Base-by-base conservation (phyloP, 1,140 invertebrate species). In the Gyrodactylus bullatarudis region DNA sequence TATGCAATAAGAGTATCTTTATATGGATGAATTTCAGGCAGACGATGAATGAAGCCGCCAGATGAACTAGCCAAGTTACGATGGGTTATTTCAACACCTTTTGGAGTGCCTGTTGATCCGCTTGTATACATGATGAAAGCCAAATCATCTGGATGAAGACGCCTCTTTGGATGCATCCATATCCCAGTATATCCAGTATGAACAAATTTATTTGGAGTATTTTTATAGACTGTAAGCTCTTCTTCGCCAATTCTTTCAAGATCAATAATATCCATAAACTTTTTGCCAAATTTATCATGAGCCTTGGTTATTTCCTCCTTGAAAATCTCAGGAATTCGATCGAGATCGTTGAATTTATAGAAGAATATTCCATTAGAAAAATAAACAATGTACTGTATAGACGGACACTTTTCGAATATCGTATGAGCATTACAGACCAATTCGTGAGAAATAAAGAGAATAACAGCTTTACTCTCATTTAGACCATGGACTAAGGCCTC, bases 401-500 rank as follows among this genome's bases (percentile, higher is more conserved):
- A 54, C 8, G 34, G 34, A 54, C 34, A 54, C 8, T 54, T 54
- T 54, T 54, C 34, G n/a, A 54, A n/a, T 8, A 54, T n/a, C 34
- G n/a, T 54, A n/a, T 8, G n/a, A 8, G n/a, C 8, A 54, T 54
- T 54, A 54, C 34, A 8, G 34, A 54, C n/a, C 34, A 54, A 54
- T n/a, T 54, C 34, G n/a, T 54, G 34, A 16, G 34, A 54, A 16
- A 54, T 54, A 54, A 54, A 54, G 8, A 54, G 34, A 54, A n/a
- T n/a, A 54, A 54, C n/a, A n/a, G 34, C 8, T 54, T 54, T 8
- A n/a, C 34, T 54, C 83, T 97, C 91, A 79, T 91, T 94, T 75
- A 98, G 87, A 34, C 88, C 91, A 79, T 95, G 91, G 0, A 88
- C 86, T 68, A 98, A 87, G 1, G 91, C 93, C 2, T 97, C 92